Base-by-base conservation (phyloP, 1,140 invertebrate genomes). In the Spodoptera frugiperda region DNA sequence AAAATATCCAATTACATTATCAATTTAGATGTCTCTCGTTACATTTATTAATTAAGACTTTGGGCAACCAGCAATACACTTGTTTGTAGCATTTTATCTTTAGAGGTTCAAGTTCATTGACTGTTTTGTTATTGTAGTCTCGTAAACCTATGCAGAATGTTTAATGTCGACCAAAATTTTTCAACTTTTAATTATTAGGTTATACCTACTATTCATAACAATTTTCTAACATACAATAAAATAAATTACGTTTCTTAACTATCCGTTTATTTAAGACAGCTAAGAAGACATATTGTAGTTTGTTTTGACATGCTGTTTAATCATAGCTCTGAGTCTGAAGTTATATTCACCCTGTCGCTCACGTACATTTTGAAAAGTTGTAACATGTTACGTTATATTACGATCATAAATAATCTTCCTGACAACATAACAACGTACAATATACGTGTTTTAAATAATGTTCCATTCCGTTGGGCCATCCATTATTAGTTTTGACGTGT, bases 1-100 rank as follows among this genome's bases (percentile, higher is more conserved):
- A 82, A 84, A 82, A 85, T 86, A 87, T 87, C 84, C 82, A 80
- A 82, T 89, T 89, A 87, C 84, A 44, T 67, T 76, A 84, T 75
- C 68, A 46, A 33, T 73, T 48, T 72, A 72, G 55, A 59, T 71
- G 51, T 71, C 10, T 54, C 68, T 57, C 53, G 15, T 53, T 71
- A 30, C 17, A 21, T 15, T 68, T 39, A 57, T 71, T 71, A 71
- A 71, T 55, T 71, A 44, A 55, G 44, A 65, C 17, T 21, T 65
- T 48, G 61, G 57, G 57, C 12, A 61, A 15, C 57, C 30, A 15
- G n/a, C 33, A 61, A 61, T 61, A 61, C 30, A 61, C 39, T 61
- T 44, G 57, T 61, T 10, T 25, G 39, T 61, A 15, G 57, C 33
- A 61, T 61, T 61, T 61, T 61, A 61, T 61, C 57, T 61, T 39